phyloP scores from a whole-genome alignment of 2,888 invertebrate species.

The Keiferia lycopersicella region DNA sequence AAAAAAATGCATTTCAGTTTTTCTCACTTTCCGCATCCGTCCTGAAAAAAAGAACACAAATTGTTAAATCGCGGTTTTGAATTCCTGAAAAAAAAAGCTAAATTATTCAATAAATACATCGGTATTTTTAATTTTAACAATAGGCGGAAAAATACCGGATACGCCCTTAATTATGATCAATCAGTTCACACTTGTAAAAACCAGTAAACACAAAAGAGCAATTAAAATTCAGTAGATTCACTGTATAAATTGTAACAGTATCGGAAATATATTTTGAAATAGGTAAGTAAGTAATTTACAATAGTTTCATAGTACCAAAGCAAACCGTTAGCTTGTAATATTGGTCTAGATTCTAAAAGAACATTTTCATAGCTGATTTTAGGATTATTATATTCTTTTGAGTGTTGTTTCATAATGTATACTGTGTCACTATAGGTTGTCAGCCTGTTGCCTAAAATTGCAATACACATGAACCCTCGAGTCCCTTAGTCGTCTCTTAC shows the following conservation, averaged over 20 bases:
- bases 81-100: no score
- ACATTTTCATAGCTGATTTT: no score
- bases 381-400: no score
- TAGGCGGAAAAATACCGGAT: neutral
- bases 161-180: constrained; percentile 16
- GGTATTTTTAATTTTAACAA: neutral
- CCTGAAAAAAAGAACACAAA: constrained; percentile 44
- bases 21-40: constrained; percentile 33
- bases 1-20: constrained; percentile 28
- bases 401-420: no score
- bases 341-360: no score
- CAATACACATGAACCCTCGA: no score
- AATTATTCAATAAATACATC: neutral
- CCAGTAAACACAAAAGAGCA: constrained; percentile 3
- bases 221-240: neutral
- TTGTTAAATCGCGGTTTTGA: no score
- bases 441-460: no score
- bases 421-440: no score
- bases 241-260: neutral
- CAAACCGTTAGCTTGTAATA: no score
- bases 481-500: no score
- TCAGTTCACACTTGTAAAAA: constrained; percentile 17
- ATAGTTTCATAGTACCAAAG: no score
- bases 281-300: neutral
- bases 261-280: neutral